Conservation (phyloP, 2,888 invertebrate genomes). For the Tricholauxania praeusta region DNA sequence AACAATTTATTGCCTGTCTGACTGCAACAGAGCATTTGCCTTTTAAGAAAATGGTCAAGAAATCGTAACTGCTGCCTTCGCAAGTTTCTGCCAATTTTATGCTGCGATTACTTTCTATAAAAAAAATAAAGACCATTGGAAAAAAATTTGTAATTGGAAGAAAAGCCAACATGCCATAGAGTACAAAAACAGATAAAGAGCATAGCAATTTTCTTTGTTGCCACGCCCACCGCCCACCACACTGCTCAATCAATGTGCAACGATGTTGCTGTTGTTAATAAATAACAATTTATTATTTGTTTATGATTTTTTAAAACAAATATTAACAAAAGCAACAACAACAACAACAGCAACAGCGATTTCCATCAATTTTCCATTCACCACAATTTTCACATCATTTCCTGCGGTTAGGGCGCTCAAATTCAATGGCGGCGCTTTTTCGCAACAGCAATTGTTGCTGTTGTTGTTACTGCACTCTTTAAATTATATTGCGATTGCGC, state of each 20-base stretch:
- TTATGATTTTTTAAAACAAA: conserved; percentile 59
- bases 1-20: conserved; percentile 31
- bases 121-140: background rate
- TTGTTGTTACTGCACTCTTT: conserved; percentile 40
- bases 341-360: conserved; percentile 40
- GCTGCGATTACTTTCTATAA: conserved; percentile 1
- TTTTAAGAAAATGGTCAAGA: no score
- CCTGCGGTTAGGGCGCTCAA: conserved; percentile 42
- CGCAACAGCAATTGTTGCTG: background rate
- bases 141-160: background rate
- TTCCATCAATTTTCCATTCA: conserved; percentile 22
- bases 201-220: conserved; percentile 1
- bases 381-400: conserved; percentile 64
- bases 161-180: background rate
- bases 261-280: conserved; percentile 53
- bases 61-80: background rate
- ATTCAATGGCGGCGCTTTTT: background rate
- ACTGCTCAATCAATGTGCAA: conserved; percentile 26
- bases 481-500: conserved; percentile 57
- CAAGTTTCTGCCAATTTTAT: background rate
- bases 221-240: conserved; percentile 30
- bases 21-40: no score
- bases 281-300: conserved; percentile 63
- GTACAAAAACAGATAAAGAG: background rate
- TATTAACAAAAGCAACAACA: conserved; percentile 51